phyloP scores from a whole-genome alignment of 2,888 invertebrate species.

The Nasonia oneida region DNA sequence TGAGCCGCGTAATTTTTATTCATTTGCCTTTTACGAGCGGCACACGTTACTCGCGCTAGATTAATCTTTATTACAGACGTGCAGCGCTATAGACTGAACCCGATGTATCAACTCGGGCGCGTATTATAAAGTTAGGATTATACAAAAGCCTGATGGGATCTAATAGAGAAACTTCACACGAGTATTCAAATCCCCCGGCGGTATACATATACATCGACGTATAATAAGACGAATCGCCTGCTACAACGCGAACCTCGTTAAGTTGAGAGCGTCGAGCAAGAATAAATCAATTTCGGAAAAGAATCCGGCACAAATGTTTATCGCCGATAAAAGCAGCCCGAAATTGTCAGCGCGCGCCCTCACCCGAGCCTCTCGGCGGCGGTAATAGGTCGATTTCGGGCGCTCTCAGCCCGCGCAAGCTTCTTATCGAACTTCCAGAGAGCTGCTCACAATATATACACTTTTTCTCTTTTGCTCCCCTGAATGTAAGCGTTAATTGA shows the following conservation, averaged over 20 bases:
- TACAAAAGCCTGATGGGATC: too few species aligned
- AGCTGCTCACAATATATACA: neutral
- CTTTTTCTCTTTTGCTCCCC: neutral
- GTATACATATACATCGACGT: too few species aligned
- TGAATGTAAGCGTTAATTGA: neutral
- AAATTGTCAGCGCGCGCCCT: neutral
- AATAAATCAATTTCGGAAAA: neutral
- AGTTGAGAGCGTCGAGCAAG: too few species aligned
- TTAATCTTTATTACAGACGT: neutral
- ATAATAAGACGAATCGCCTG: too few species aligned
- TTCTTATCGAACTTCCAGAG: neutral
- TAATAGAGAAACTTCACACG: too few species aligned
- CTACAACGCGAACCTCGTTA: too few species aligned
- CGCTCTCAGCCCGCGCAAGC: neutral
- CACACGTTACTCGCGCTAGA: neutral
- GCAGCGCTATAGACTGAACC: neutral
- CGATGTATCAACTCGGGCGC: too few species aligned
- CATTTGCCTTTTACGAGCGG: neutral
- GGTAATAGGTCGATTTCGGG: slow-evolving; percentile 12
- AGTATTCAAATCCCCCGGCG: too few species aligned
- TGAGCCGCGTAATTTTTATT: neutral
- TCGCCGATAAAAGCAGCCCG: neutral
- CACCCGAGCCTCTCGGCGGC: neutral
- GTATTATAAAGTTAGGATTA: too few species aligned
- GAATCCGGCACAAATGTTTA: neutral